These are phyloP conservation scores for Paguma larvata DNA, from an alignment of 2,797 vertebrate species.

Conservation along the genomic window DNA sequence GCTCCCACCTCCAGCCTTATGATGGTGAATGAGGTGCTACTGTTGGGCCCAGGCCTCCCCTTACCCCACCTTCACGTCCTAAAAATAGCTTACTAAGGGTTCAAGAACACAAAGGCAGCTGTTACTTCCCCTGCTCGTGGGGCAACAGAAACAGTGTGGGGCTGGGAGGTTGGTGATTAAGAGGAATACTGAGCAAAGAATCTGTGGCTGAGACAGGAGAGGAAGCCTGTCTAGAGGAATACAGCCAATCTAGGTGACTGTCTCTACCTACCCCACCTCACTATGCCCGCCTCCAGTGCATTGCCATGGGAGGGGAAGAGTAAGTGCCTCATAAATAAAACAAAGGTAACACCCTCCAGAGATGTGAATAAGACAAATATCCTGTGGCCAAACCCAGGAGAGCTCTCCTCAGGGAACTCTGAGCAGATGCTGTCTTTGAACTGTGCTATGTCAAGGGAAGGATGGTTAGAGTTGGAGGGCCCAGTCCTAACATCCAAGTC, in stretches of 20 bases:
- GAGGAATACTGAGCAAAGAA: background rate
- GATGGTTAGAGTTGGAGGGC: background rate
- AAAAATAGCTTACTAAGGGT: background rate
- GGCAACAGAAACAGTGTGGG: background rate
- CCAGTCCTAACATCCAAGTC: background rate
- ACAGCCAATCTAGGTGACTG: background rate
- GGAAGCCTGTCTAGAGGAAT: background rate
- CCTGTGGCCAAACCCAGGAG: background rate
- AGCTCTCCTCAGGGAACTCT: background rate
- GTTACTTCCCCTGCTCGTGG: background rate
- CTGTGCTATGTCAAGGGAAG: background rate
- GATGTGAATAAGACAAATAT: background rate
- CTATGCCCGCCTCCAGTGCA: background rate
- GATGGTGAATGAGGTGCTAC: background rate
- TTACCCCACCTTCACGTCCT: background rate
- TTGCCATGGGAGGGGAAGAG: accelerated
- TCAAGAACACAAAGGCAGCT: background rate
- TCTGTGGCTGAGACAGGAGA: background rate
- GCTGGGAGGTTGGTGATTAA: background rate
- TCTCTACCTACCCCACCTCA: background rate
- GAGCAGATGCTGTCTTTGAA: background rate
- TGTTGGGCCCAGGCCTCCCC: background rate
- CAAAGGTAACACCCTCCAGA: background rate
- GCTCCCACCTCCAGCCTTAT: background rate
- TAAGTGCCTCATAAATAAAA: background rate